A percentile compares a stretch with the other conserved stretches of the same genome.
Evolutionary conservation across 2,113 vertebrate species (phyloP).

Genomic region (Raja brachyura): DNA sequence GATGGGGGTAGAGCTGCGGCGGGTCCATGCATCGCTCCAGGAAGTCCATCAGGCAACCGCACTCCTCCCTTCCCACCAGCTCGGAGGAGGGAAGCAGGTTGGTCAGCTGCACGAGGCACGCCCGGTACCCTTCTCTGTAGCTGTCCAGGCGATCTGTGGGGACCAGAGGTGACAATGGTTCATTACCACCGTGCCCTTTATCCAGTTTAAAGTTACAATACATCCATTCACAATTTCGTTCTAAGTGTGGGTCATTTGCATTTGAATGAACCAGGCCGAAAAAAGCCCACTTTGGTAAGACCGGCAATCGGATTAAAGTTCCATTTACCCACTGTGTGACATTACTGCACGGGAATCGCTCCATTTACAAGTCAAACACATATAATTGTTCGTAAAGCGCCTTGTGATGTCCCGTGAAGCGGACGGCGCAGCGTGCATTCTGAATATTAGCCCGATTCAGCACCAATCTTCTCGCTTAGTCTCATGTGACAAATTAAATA

Average conservation of each 20-base stretch:
- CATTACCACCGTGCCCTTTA: too few species aligned
- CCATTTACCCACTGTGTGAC: background rate
- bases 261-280: background rate
- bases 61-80: constrained; percentile 55
- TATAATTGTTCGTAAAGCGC: background rate
- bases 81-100: constrained; percentile 57
- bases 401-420: background rate
- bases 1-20: constrained; percentile 42
- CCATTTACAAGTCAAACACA: background rate
- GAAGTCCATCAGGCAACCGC: constrained; percentile 59
- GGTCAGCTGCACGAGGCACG: constrained; percentile 67
- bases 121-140: constrained; percentile 69
- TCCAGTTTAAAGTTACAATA: background rate
- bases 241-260: background rate
- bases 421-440: background rate
- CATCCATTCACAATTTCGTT: background rate
- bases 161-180: constrained; percentile 1
- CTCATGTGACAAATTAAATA: background rate
- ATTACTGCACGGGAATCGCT: background rate
- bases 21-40: constrained; percentile 52
- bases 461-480: background rate
- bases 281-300: background rate
- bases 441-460: too few species aligned
- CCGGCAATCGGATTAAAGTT: background rate
- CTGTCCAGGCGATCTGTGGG: constrained; percentile 53